Conservation (phyloP, 2,113 vertebrate genomes). For the Tichodroma muraria region DNA sequence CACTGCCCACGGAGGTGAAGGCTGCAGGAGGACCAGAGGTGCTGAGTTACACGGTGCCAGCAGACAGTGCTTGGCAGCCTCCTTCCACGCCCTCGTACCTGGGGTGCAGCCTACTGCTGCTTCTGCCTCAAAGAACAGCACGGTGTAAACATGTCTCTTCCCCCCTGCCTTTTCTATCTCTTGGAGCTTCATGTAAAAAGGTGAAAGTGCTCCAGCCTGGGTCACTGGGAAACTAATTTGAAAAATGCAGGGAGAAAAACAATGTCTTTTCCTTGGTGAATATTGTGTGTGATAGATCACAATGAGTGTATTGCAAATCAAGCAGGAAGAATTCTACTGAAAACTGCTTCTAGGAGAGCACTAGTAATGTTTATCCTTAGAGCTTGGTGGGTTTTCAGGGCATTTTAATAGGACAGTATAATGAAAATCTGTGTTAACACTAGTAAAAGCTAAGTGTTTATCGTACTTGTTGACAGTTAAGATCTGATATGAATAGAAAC, state of each 20-base stretch:
- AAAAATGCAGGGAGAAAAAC: background rate
- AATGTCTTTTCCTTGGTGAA: background rate
- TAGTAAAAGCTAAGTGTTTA: background rate
- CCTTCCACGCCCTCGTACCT: background rate
- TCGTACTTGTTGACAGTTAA: background rate
- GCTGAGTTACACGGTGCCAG: accelerated
- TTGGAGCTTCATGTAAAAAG: background rate
- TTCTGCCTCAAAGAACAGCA: background rate
- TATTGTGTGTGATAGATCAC: background rate
- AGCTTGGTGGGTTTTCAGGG: background rate
- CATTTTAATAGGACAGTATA: background rate
- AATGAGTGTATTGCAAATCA: background rate
- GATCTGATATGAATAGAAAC: background rate
- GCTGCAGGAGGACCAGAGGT: background rate
- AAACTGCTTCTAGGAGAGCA: background rate
- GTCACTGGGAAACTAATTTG: background rate
- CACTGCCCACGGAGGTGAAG: background rate
- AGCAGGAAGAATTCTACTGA: background rate
- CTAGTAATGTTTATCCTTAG: background rate
- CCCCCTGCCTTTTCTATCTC: accelerated
- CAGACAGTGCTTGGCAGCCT: background rate
- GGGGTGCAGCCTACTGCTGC: background rate
- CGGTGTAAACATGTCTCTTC: background rate
- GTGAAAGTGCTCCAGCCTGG: background rate
- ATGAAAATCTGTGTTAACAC: background rate